A percentile compares a stretch with the other conserved stretches of the same genome.
phyloP scores from a whole-genome alignment of 2,797 vertebrate genomes.

The Toxotes lorentzi region DNA sequence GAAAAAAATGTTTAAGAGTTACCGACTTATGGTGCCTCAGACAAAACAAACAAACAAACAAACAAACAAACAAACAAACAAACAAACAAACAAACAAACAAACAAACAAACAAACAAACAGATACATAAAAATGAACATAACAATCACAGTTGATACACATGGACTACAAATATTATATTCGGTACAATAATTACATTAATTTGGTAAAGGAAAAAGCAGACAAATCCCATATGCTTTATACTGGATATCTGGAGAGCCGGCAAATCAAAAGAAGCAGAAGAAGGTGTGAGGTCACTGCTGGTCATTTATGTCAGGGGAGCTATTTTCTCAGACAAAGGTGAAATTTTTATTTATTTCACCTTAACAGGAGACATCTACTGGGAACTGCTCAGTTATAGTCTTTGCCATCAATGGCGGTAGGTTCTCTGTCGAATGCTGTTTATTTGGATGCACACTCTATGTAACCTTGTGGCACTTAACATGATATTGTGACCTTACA shows the following conservation, averaged over 20 bases:
- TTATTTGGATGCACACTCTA: background rate
- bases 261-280: slow-evolving; percentile 3
- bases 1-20: too few species aligned
- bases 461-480: background rate
- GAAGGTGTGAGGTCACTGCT: background rate
- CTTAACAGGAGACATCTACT: background rate
- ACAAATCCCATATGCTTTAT: background rate
- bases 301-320: background rate
- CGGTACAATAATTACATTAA: too few species aligned
- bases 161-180: too few species aligned
- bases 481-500: background rate
- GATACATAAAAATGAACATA: too few species aligned
- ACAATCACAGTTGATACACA: too few species aligned
- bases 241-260: background rate
- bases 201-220: background rate
- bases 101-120: too few species aligned
- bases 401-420: background rate
- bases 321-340: background rate
- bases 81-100: too few species aligned
- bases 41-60: too few species aligned
- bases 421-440: background rate
- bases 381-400: background rate
- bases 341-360: slow-evolving; percentile 9
- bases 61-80: too few species aligned
- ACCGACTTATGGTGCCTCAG: too few species aligned